Evolutionary conservation across 2,113 vertebrate genomes (phyloP).

Genomic region (Pantherophis guttatus): DNA sequence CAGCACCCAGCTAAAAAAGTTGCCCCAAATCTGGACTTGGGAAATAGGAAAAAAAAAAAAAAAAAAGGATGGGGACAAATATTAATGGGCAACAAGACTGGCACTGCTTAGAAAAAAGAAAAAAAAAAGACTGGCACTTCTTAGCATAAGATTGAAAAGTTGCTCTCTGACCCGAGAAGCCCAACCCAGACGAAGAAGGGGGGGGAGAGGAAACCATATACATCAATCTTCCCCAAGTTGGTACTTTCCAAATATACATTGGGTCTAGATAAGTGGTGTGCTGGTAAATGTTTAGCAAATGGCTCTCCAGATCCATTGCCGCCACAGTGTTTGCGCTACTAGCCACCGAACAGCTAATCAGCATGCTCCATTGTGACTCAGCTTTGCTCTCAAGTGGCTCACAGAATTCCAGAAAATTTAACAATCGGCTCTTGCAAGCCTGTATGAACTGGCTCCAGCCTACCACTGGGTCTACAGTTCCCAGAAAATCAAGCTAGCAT

Average conservation of each 20-base stretch:
- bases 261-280: neutral
- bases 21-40: neutral
- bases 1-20: neutral
- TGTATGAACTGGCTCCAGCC: neutral
- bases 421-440: neutral
- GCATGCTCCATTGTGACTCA: neutral
- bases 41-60: neutral
- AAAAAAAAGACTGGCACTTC: neutral
- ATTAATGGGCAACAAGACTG: neutral
- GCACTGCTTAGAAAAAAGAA: neutral
- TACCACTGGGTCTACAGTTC: neutral
- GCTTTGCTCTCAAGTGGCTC: neutral
- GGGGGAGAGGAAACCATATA: neutral
- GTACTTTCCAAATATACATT: neutral
- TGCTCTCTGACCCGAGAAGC: neutral
- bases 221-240: neutral
- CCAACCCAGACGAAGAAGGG: neutral
- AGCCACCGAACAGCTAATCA: neutral
- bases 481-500: neutral
- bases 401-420: neutral
- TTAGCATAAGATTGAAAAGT: neutral
- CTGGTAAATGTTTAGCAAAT: neutral
- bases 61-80: neutral
- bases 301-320: neutral
- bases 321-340: neutral